Conservation (phyloP, 2,888 invertebrate species). For the Tinea semifulvella region DNA sequence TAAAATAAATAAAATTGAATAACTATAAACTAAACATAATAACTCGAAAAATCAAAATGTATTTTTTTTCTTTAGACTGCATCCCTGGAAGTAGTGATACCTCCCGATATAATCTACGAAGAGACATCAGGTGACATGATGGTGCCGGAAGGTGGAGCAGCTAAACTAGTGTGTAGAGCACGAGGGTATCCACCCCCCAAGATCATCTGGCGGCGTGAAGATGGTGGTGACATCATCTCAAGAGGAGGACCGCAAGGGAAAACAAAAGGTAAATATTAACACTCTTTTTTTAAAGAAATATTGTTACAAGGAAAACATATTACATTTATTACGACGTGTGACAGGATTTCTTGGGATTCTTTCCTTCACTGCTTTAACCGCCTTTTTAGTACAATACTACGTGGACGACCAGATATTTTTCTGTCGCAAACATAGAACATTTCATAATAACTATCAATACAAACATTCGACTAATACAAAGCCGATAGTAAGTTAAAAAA, state of each 20-base stretch:
- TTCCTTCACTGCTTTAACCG: too few species aligned
- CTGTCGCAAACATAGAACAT: too few species aligned
- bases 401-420: too few species aligned
- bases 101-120: constrained; percentile 89
- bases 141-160: constrained; percentile 93
- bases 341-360: too few species aligned
- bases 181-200: constrained; percentile 85
- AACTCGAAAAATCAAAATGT: not conserved
- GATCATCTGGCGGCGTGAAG: constrained; percentile 88
- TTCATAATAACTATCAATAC: too few species aligned
- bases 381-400: too few species aligned
- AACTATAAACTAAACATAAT: not conserved
- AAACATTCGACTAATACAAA: too few species aligned
- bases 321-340: too few species aligned
- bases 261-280: constrained; percentile 71
- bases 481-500: too few species aligned
- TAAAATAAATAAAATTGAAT: too few species aligned
- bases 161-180: constrained; percentile 86
- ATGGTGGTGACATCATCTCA: constrained; percentile 82
- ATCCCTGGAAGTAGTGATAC: constrained; percentile 89
- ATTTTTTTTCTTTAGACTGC: constrained; percentile 69
- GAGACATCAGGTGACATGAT: constrained; percentile 93
- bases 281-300: too few species aligned
- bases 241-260: constrained; percentile 77
- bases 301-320: too few species aligned